Conservation (phyloP, 2,113 vertebrate genomes). For the Limanda limanda region DNA sequence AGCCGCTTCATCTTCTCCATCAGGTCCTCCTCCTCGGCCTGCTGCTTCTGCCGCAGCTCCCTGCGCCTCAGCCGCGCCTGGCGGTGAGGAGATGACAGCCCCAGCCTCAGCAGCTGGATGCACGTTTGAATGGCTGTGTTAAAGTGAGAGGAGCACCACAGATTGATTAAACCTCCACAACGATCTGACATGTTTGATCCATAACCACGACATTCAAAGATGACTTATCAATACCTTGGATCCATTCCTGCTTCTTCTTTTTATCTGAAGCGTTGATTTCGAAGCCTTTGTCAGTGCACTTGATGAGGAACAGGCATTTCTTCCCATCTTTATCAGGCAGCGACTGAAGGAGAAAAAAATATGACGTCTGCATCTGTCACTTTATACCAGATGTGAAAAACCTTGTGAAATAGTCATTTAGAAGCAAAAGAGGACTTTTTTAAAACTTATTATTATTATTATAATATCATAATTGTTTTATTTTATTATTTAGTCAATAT, state of each 20-base stretch:
- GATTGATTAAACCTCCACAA: background rate
- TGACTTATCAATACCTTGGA: constrained; percentile 86
- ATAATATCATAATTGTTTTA: too few relatives aligned
- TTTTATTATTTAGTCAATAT: background rate
- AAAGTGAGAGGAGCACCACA: background rate
- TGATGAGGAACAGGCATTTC: constrained; percentile 95
- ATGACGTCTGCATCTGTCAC: background rate
- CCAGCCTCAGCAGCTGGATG: constrained; percentile 85
- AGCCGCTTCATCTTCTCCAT: constrained; percentile 90
- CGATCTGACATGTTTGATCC: background rate
- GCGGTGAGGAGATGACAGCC: constrained; percentile 89
- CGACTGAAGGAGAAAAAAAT: constrained; percentile 80
- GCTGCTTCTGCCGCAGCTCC: constrained; percentile 87
- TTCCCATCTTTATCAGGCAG: constrained; percentile 94
- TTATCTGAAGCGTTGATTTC: constrained; percentile 97
- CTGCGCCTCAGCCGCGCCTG: constrained; percentile 89
- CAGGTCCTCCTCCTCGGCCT: constrained; percentile 88
- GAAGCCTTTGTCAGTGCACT: constrained; percentile 91
- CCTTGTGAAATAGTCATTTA: background rate
- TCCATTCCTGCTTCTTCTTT: constrained; percentile 98
- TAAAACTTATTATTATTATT: too few relatives aligned
- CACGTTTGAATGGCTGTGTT: constrained; percentile 90
- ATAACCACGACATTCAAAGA: background rate
- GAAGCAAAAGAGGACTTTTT: background rate
- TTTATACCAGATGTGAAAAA: background rate